phyloP scores from a whole-genome alignment of 1,140 invertebrate species.

The Papilio dardanus region DNA sequence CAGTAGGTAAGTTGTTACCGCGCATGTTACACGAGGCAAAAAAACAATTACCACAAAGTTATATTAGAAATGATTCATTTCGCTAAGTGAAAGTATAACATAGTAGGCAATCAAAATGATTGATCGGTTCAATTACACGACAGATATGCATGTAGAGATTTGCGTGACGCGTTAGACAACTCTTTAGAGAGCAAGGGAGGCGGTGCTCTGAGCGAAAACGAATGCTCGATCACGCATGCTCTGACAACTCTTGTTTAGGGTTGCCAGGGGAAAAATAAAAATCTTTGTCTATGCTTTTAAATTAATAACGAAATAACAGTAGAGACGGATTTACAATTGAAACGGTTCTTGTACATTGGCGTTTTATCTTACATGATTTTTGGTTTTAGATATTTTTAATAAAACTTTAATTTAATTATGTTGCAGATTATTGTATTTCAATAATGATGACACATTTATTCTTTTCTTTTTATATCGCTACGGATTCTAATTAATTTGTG shows the following conservation, averaged over 20 bases:
- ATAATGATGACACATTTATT: not conserved
- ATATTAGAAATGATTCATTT: conserved; percentile 20
- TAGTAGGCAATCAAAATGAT: conserved; percentile 49
- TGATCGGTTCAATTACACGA: conserved; percentile 48
- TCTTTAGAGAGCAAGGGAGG: conserved; percentile 38
- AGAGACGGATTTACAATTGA: too few relatives aligned
- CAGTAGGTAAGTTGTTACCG: not conserved
- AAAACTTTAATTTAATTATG: not conserved
- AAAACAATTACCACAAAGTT: conserved; percentile 29
- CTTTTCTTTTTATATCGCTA: not conserved
- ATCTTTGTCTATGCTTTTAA: not conserved
- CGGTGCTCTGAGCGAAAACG: conserved; percentile 3
- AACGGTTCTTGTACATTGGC: too few relatives aligned
- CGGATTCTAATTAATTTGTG: conserved; percentile 4
- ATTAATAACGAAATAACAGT: not conserved
- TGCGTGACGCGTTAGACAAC: conserved; percentile 41
- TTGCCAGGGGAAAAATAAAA: conserved; percentile 2
- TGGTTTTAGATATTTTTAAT: not conserved
- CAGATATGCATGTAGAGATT: conserved; percentile 48
- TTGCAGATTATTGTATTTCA: not conserved
- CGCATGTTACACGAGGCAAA: not conserved
- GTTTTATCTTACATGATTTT: not conserved
- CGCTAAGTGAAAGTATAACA: conserved; percentile 42
- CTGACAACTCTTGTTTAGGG: conserved; percentile 27
- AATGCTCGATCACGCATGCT: conserved; percentile 27